Conservation (phyloP, 2,888 invertebrate species). For the Ceriagrion tenellum region DNA sequence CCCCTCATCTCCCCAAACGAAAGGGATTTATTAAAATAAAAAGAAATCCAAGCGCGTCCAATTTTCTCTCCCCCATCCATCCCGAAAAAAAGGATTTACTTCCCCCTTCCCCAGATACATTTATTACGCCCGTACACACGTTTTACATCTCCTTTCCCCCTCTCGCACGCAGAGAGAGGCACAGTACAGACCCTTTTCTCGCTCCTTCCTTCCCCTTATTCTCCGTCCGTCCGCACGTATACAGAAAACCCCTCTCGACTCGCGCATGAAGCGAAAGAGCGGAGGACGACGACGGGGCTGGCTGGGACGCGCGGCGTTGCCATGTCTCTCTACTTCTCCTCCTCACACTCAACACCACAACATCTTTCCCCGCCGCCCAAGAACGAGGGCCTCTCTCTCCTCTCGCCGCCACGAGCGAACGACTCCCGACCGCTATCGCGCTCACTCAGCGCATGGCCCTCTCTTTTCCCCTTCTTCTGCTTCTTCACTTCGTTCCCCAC, state of each 20-base stretch:
- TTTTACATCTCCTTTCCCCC: not conserved
- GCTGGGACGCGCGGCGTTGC: slow-evolving; percentile 9
- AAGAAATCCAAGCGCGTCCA: not conserved
- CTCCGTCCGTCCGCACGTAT: too few relatives aligned
- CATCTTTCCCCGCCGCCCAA: not conserved
- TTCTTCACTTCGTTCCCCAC: not conserved
- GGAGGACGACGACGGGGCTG: not conserved
- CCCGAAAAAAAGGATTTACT: not conserved
- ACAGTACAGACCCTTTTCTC: not conserved
- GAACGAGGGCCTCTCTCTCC: not conserved
- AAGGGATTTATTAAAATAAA: not conserved
- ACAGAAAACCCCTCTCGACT: not conserved
- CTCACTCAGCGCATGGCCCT: not conserved
- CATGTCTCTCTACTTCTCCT: not conserved
- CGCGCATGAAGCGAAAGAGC: not conserved
- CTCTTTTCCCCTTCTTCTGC: not conserved
- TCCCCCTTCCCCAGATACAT: not conserved
- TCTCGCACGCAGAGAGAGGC: not conserved
- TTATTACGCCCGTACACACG: not conserved
- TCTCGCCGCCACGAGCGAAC: not conserved
- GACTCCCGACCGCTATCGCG: not conserved
- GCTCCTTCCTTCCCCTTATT: not conserved
- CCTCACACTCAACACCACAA: not conserved
- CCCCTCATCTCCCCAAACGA: not conserved
- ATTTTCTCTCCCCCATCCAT: not conserved